These are phyloP conservation scores for Xenentodon cancila DNA, from an alignment of 2,797 vertebrate genomes.

Conservation along the genomic window DNA sequence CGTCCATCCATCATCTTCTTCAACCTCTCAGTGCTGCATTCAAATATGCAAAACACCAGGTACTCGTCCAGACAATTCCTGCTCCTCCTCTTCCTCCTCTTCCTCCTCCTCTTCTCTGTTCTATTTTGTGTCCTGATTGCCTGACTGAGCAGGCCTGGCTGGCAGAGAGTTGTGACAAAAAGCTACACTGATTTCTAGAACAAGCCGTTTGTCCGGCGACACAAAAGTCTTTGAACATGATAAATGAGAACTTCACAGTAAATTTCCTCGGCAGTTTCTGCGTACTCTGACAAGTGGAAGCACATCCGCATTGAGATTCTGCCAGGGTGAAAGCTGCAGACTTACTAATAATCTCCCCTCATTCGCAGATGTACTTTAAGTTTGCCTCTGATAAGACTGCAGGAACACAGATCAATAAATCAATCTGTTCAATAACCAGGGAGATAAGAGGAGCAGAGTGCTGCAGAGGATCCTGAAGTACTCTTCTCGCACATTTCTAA, in stretches of 20 bases:
- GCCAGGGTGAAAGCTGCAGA: conserved; percentile 50
- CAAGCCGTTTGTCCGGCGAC: conserved; percentile 4
- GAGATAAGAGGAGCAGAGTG: conserved; percentile 58
- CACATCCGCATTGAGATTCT: conserved; percentile 57
- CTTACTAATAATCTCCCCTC: conserved; percentile 63
- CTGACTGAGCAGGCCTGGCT: conserved; percentile 5
- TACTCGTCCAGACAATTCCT: not conserved
- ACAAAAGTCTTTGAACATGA: conserved; percentile 8
- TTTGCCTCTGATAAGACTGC: conserved; percentile 72
- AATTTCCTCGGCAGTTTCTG: conserved; percentile 45
- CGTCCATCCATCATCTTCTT: no score
- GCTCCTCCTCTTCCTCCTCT: not conserved
- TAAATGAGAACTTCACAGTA: conserved; percentile 23
- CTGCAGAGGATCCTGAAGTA: conserved; percentile 42
- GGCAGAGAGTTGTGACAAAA: conserved; percentile 11
- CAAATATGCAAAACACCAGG: conserved; percentile 1
- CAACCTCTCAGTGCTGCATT: conserved; percentile 6
- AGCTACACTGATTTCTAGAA: conserved; percentile 12
- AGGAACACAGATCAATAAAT: conserved; percentile 70
- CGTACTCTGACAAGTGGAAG: conserved; percentile 34
- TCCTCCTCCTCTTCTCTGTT: not conserved
- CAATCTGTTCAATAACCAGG: conserved; percentile 72
- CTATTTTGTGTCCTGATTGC: not conserved
- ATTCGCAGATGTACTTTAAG: conserved; percentile 70
- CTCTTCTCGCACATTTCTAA: conserved; percentile 42